Percentiles rank a stretch among this genome's conserved stretches.
phyloP scores from a whole-genome alignment of 2,888 invertebrate genomes.

The Spisula solida region DNA sequence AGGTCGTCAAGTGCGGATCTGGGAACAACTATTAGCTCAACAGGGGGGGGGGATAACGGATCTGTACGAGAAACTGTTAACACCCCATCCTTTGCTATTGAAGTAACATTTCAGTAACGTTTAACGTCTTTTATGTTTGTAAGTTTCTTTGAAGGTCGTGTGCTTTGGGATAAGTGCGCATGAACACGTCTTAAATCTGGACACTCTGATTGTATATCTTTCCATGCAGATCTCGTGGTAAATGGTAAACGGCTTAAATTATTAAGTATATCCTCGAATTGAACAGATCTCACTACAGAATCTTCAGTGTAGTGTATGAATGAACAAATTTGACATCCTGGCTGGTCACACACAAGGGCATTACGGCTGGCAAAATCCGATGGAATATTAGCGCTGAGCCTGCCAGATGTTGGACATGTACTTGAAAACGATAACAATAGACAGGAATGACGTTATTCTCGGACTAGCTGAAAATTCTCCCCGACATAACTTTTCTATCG shows the following conservation, averaged over 20 bases:
- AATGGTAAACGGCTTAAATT: slow-evolving; percentile 11
- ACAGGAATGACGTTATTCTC: slow-evolving; percentile 49
- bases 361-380: slow-evolving; percentile 41
- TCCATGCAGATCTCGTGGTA: slow-evolving; percentile 27
- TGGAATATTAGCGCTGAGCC: not conserved
- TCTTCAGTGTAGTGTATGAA: slow-evolving; percentile 35
- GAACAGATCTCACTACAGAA: slow-evolving; percentile 47
- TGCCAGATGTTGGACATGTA: slow-evolving; percentile 52
- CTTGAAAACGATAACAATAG: slow-evolving; percentile 39
- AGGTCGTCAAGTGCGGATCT: slow-evolving; percentile 68
- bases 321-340: slow-evolving; percentile 37
- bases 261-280: slow-evolving; percentile 44
- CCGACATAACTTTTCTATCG: slow-evolving; percentile 35
- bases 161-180: slow-evolving; percentile 43
- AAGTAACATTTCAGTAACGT: slow-evolving; percentile 21
- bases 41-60: slow-evolving; percentile 28
- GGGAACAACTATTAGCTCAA: slow-evolving; percentile 71
- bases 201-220: slow-evolving; percentile 31
- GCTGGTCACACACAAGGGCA: slow-evolving; percentile 31
- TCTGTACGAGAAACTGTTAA: slow-evolving; percentile 32
- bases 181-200: slow-evolving; percentile 33
- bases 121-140: slow-evolving; percentile 42
- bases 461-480: slow-evolving; percentile 56
- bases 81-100: slow-evolving; percentile 35
- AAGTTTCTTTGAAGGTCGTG: slow-evolving; percentile 39